A percentile compares a stretch with the other conserved stretches of the same genome.
phyloP scores from a whole-genome alignment of 2,113 vertebrate species.

The Thamnaconus septentrionalis region DNA sequence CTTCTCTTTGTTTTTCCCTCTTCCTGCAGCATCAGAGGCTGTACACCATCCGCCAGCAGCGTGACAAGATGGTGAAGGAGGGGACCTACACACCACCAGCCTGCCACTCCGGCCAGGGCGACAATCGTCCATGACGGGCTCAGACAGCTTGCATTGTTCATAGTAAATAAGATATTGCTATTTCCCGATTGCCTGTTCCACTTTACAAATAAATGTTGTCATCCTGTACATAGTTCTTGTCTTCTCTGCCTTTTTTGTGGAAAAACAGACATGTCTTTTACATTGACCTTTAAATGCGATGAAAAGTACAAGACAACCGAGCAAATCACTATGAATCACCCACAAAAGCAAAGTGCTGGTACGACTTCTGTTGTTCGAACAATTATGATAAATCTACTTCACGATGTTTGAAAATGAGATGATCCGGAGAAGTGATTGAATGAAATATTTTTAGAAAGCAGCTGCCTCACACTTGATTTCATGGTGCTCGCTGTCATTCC shows the following conservation, averaged over 20 bases:
- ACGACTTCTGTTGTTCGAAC: too few species aligned
- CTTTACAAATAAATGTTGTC: slow-evolving; percentile 69
- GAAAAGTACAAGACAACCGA: too few species aligned
- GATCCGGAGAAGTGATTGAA: too few species aligned
- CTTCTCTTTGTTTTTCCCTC: not conserved
- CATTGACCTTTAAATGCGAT: too few species aligned
- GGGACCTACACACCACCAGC: slow-evolving; percentile 82
- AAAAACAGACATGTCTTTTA: not conserved
- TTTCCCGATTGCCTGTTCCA: slow-evolving; percentile 45
- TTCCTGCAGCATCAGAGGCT: slow-evolving; percentile 75
- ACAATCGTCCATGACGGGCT: slow-evolving; percentile 17
- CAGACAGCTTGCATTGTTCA: slow-evolving; percentile 31
- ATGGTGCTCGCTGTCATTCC: not conserved
- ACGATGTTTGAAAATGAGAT: too few species aligned
- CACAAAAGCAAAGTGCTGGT: too few species aligned
- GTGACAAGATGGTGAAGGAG: slow-evolving; percentile 85
- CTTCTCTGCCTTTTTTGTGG: not conserved
- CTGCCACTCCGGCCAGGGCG: slow-evolving; percentile 66
- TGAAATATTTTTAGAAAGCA: too few species aligned
- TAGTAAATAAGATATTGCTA: slow-evolving; percentile 44
- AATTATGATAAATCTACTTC: too few species aligned
- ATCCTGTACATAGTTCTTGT: slow-evolving; percentile 1
- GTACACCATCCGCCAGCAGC: slow-evolving; percentile 74
- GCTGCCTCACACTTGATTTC: not conserved
- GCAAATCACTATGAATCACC: too few species aligned